Conservation (phyloP, 2,888 invertebrate genomes). For the Sthenelais limicola region DNA sequence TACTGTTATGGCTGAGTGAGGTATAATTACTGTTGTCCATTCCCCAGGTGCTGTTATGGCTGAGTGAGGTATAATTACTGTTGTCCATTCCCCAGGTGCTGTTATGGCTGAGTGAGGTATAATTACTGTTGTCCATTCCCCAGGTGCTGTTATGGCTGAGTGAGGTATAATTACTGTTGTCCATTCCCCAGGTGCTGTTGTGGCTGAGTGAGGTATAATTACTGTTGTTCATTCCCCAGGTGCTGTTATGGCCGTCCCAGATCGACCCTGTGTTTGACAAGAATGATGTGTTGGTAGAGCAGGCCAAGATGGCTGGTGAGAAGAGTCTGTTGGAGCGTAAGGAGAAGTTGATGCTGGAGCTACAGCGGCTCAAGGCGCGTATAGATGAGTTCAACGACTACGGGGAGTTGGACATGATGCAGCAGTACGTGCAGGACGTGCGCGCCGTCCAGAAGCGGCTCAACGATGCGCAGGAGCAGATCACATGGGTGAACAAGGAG, state of each 20-base stretch:
- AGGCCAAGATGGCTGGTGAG: constrained; percentile 88
- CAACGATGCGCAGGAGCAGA: constrained; percentile 82
- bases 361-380: constrained; percentile 82
- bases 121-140: too few species aligned
- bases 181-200: too few species aligned
- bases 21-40: too few species aligned
- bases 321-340: constrained; percentile 82
- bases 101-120: too few species aligned
- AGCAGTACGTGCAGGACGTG: constrained; percentile 83
- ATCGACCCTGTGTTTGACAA: constrained; percentile 87
- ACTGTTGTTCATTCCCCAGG: too few species aligned
- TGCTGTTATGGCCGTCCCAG: constrained; percentile 86
- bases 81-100: too few species aligned
- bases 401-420: constrained; percentile 83
- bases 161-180: too few species aligned
- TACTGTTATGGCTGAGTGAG: too few species aligned
- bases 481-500: constrained; percentile 91
- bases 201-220: too few species aligned
- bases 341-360: constrained; percentile 80
- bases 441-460: constrained; percentile 84
- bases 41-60: too few species aligned
- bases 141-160: too few species aligned
- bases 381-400: constrained; percentile 86
- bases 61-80: too few species aligned
- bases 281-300: constrained; percentile 85